Evolutionary conservation across 2,797 vertebrate species (phyloP), one percentile per base, ranked within the genome.

Genomic region (Limosa lapponica): DNA sequence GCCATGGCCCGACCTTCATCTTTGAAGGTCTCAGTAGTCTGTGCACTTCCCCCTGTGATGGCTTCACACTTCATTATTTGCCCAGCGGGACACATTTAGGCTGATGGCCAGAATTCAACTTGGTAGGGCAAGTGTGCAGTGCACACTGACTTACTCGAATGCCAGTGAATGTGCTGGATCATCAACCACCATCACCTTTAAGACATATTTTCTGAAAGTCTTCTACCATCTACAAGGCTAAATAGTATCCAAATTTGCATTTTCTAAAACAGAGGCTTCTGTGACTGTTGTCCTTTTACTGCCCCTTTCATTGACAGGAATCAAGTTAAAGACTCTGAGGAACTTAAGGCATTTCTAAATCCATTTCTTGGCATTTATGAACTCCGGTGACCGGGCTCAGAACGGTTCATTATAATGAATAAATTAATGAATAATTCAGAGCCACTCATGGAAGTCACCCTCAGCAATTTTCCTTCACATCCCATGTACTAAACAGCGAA

Each of bases 341-440:
- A 75, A 83, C 58, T 79, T 17, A 18, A 81, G 27, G 52, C 32
- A 78, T 90, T 92, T 85, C 46, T 67, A 91, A 90, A 80, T 59
- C 37, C 25, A 79, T 82, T 85, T 91, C 28, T 64, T 84, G 51
- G 48, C 41, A 57, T 37, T 64, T 84, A 34, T 25, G 80, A 90
- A 74, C 91, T 75, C 36, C 75, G 54, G 75, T 66, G 81, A 89
- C 69, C 0, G 0, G 25, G 14, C 66, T 91, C 62, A 92, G 62
- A 93, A 86, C 25, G 36, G 77, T 51, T 83, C 44, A 51, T 77
- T 77, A 77, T 52, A 77, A 85, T 39, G 70, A 88, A 91, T 91
- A 94, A 82, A 95, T 89, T 66, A 91, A 95, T 95, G 72, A 93
- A 95, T 95, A 91, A 96, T 96, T 93, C 91, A 96, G 73, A 93